Conservation (phyloP, 2,888 invertebrate genomes). For the Rotaria socialis region DNA sequence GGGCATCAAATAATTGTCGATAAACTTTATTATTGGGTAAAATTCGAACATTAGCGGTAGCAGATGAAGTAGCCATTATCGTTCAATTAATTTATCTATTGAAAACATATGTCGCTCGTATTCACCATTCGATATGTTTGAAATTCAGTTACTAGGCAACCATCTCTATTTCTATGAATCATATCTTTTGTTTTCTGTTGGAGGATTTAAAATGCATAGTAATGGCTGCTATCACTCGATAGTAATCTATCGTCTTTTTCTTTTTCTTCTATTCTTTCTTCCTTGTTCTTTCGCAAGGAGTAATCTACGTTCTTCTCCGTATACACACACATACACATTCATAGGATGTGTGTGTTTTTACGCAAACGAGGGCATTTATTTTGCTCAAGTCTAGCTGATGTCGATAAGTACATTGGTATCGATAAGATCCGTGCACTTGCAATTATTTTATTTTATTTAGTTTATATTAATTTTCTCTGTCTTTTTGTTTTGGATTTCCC, state of each 20-base stretch:
- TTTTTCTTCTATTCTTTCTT: neutral
- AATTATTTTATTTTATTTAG: neutral
- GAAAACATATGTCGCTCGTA: neutral
- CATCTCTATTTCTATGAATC: neutral
- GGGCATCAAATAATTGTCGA: conserved; percentile 59
- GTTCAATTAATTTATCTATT: neutral
- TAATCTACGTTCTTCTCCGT: neutral
- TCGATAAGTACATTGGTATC: neutral
- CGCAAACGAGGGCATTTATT: neutral
- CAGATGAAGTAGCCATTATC: neutral
- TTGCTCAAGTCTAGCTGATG: neutral
- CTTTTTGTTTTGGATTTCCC: neutral
- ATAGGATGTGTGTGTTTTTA: neutral
- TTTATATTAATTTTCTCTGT: neutral
- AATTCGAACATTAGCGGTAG: conserved; percentile 39
- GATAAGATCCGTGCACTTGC: neutral
- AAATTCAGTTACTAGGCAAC: neutral
- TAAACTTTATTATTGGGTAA: conserved; percentile 59
- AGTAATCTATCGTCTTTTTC: neutral
- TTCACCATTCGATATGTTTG: neutral
- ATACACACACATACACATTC: neutral
- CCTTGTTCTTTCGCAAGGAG: neutral
- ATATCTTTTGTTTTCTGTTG: neutral
- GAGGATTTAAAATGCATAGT: neutral
- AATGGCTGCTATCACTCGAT: neutral